Evolutionary conservation across 2,888 invertebrate species (phyloP).

Genomic region (Theretra japonica): DNA sequence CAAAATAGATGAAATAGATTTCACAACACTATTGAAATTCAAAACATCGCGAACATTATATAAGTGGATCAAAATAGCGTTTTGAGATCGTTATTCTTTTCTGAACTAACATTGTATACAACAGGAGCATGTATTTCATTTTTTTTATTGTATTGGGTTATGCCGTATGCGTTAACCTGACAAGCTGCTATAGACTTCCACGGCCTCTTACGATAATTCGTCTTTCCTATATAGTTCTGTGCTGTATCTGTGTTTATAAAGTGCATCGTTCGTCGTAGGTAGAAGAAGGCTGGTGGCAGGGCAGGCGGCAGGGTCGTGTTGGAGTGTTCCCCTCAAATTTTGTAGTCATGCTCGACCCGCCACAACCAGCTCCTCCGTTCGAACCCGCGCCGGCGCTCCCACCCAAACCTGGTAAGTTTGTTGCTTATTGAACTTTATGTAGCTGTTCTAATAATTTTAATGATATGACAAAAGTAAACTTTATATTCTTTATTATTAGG

Average conservation of each 20-base stretch:
- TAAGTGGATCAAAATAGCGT: not conserved
- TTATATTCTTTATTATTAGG: too few species aligned
- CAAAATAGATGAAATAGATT: not conserved
- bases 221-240: not conserved
- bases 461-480: too few species aligned
- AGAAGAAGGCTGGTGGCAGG: conserved; percentile 97
- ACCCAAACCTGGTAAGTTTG: conserved; percentile 88
- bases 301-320: conserved; percentile 88
- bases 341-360: conserved; percentile 88
- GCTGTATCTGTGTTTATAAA: not conserved
- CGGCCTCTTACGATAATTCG: not conserved
- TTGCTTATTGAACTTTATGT: too few species aligned
- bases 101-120: too few species aligned
- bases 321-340: conserved; percentile 99
- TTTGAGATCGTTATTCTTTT: too few species aligned
- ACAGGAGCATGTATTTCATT: too few species aligned
- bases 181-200: not conserved
- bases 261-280: conserved; percentile 59
- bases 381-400: conserved; percentile 88
- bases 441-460: too few species aligned
- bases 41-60: not conserved
- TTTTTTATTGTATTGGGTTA: too few species aligned
- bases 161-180: not conserved
- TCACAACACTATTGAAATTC: not conserved
- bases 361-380: conserved; percentile 63